Conservation (phyloP, 2,888 invertebrate species). For the Cephus pulcher region DNA sequence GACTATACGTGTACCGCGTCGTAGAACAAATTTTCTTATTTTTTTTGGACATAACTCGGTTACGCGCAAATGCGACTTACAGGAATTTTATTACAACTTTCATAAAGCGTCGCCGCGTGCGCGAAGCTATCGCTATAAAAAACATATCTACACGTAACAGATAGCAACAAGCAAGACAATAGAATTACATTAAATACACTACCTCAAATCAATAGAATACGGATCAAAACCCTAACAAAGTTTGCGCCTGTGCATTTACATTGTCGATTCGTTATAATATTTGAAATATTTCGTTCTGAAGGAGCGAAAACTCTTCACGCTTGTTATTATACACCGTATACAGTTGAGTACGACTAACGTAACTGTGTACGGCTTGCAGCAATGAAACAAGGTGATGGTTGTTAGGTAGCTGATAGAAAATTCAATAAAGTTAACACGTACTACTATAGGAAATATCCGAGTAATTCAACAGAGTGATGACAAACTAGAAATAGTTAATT, state of each 20-base stretch:
- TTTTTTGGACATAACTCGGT: too few species aligned
- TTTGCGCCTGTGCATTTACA: too few species aligned
- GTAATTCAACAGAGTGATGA: conserved; percentile 4
- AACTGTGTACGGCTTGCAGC: conserved; percentile 24
- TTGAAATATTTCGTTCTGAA: too few species aligned
- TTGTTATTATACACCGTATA: too few species aligned
- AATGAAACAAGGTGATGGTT: conserved; percentile 23
- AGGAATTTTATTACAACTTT: too few species aligned
- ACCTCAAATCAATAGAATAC: conserved; percentile 59
- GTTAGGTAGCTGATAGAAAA: conserved; percentile 52
- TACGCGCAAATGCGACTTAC: too few species aligned
- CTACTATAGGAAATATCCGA: conserved; percentile 14
- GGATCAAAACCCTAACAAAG: conserved; percentile 25
- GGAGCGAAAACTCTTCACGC: too few species aligned
- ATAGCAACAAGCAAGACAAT: conserved; percentile 60
- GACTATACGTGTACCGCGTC: too few species aligned
- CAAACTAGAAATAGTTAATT: conserved; percentile 59
- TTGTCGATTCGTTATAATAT: too few species aligned
- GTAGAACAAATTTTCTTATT: too few species aligned
- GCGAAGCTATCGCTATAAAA: neutral
- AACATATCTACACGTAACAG: conserved; percentile 47
- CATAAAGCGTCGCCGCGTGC: too few species aligned
- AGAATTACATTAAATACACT: conserved; percentile 61
- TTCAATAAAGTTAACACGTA: conserved; percentile 56
- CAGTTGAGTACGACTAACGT: conserved; percentile 21